A percentile compares a stretch with the other conserved stretches of the same genome.
These are phyloP conservation scores for Indicator maculatus DNA, from an alignment of 2,113 vertebrate genomes.

Conservation along the genomic window DNA sequence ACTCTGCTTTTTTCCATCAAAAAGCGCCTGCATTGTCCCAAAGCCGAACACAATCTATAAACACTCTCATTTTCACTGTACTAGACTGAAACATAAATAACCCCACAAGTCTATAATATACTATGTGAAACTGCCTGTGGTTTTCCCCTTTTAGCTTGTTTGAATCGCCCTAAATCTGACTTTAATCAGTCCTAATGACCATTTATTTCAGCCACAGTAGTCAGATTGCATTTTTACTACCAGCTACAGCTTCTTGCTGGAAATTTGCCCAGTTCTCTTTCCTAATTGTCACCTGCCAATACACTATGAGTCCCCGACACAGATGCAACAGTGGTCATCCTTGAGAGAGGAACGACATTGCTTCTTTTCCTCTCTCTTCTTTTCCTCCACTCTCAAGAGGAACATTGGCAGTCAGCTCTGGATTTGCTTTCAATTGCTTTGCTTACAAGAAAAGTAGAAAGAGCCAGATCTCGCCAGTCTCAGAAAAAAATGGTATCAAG, in stretches of 20 bases:
- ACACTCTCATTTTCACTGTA: slow-evolving; percentile 22
- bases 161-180: slow-evolving; percentile 72
- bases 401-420: background rate
- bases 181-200: slow-evolving; percentile 78
- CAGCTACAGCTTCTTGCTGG: slow-evolving; percentile 65
- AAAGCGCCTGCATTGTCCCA: slow-evolving; percentile 19
- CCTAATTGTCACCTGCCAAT: slow-evolving; percentile 66
- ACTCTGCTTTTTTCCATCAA: background rate
- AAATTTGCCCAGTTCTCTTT: slow-evolving; percentile 60
- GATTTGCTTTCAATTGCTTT: slow-evolving; percentile 32
- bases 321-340: background rate
- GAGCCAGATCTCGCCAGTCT: slow-evolving; percentile 10
- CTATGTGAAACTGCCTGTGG: slow-evolving; percentile 61
- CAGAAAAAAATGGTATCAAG: background rate
- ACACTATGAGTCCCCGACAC: slow-evolving; percentile 17
- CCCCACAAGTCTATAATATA: slow-evolving; percentile 58
- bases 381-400: background rate
- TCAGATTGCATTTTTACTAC: slow-evolving; percentile 67
- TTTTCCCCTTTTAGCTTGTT: slow-evolving; percentile 64
- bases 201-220: slow-evolving; percentile 68
- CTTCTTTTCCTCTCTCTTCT: background rate
- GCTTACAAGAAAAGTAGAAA: slow-evolving; percentile 10
- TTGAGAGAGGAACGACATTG: background rate
- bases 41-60: background rate
- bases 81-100: slow-evolving; percentile 50